Evolutionary conservation across 1,140 invertebrate species (phyloP), one percentile per base, ranked within the genome.

Genomic region (Heliconius hewitsoni): DNA sequence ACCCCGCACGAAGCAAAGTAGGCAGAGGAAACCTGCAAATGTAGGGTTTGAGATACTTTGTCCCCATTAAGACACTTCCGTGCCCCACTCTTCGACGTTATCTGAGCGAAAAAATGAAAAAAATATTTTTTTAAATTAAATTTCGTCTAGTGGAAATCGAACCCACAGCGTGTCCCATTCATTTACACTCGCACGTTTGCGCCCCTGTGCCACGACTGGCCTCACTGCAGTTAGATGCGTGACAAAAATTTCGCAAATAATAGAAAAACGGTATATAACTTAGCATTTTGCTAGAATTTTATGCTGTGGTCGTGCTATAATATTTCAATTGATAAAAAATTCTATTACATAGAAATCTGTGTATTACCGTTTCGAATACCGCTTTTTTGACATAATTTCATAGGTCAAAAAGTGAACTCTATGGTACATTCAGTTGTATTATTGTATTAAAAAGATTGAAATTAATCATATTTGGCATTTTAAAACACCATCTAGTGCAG

Each of bases 301-400:
- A 86, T 85, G 85, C 86, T 86, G 76, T 79, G 85, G 83, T 93
- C 89, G 91, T 91, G 89, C 82, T 84, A 73, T 79, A 77, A 82
- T 80, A 89, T 84, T 81, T 81, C 81, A 89, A 73, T 88, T 89
- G 71, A 81, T 79, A 80, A 82, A 84, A 85, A 82, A 82, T 80
- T 86, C 83, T 87, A 89, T 93, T 90, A 87, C 90, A 87, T 87
- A 84, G 87, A 77, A 82, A 80, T 81, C 80, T 77, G 23, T 66
- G 84, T 87, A 88, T 89, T 91, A 92, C 90, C 91, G 91, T 92
- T 91, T 81, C 52, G 76, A 85, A 85, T 90, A 91, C 87, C 90
- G 90, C 86, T 91, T 81, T 81, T 84, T 85, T 55, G 46, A 78
- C 71, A 78, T 73, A 42, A 73, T 73, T 73, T 73, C 27, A 34